phyloP scores from a whole-genome alignment of 53 echinoderm and acorn worm genomes.

The Paracentrotus lividus region DNA sequence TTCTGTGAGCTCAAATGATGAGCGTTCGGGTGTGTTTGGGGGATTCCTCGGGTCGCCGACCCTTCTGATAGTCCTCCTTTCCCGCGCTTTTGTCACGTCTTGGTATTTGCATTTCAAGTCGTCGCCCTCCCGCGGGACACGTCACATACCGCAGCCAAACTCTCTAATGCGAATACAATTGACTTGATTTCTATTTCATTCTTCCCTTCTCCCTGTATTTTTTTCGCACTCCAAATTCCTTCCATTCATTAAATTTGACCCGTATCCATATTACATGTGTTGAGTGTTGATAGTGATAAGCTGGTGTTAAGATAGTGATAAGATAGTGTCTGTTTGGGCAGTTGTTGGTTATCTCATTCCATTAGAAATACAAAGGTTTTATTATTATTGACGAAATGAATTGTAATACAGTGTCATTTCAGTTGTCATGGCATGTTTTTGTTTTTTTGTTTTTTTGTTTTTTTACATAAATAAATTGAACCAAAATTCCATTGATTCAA shows the following conservation, averaged over 20 bases:
- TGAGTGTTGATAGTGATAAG: too few species aligned
- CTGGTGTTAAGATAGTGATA: too few species aligned
- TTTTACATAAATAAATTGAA: too few species aligned
- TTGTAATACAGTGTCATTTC: too few species aligned
- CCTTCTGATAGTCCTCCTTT: neutral
- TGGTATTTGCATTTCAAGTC: constrained; percentile 50
- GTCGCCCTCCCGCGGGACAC: neutral
- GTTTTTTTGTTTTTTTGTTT: too few species aligned
- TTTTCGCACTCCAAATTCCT: neutral
- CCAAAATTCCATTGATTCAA: too few species aligned
- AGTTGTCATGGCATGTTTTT: too few species aligned
- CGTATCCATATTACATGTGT: too few species aligned
- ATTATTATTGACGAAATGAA: too few species aligned
- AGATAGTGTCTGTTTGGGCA: too few species aligned
- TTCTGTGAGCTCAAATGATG: neutral
- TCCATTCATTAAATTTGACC: neutral
- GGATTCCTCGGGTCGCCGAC: constrained; percentile 9
- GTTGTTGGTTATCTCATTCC: too few species aligned
- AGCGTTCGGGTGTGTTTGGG: neutral
- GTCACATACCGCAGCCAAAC: constrained; percentile 20
- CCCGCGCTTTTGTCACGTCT: constrained; percentile 28
- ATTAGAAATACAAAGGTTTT: too few species aligned
- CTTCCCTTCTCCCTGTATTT: neutral
- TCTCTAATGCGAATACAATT: constrained; percentile 31
- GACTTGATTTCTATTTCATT: constrained; percentile 36